Percentiles rank a stretch among this genome's conserved stretches.
phyloP scores from a whole-genome alignment of 1,140 invertebrate genomes.

The Melitaea cinxia region DNA sequence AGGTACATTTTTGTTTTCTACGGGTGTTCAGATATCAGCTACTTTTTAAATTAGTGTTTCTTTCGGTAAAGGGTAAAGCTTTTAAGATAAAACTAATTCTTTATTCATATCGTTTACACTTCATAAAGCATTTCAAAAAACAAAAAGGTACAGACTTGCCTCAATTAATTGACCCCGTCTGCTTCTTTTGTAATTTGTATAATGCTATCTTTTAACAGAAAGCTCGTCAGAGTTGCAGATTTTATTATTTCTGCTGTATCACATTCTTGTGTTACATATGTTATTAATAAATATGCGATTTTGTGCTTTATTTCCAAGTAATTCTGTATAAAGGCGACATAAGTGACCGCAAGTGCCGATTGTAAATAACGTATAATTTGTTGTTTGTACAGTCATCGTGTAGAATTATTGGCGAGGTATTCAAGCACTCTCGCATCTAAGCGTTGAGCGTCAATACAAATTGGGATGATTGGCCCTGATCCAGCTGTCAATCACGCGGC shows the following conservation, averaged over 20 bases:
- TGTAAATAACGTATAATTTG: slow-evolving; percentile 37
- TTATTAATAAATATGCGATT: slow-evolving; percentile 18
- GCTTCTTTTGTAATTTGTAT: slow-evolving; percentile 32
- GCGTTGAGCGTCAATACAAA: slow-evolving; percentile 57
- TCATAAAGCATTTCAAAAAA: slow-evolving; percentile 11
- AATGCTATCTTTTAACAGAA: slow-evolving; percentile 23
- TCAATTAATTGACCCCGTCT: slow-evolving; percentile 16
- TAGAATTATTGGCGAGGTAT: slow-evolving; percentile 51
- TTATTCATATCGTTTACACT: background rate
- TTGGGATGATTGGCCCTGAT: slow-evolving; percentile 60
- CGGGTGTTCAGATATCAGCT: background rate
- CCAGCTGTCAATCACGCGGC: slow-evolving; percentile 67
- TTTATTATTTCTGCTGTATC: slow-evolving; percentile 38
- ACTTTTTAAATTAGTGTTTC: background rate
- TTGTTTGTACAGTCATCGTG: slow-evolving; percentile 51
- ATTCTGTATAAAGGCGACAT: slow-evolving; percentile 11
- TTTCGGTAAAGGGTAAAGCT: background rate
- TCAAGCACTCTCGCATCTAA: slow-evolving; percentile 46
- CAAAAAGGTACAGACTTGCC: slow-evolving; percentile 16
- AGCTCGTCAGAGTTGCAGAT: slow-evolving; percentile 31
- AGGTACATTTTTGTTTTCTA: background rate
- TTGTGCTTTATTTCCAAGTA: slow-evolving; percentile 19
- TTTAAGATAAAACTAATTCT: background rate
- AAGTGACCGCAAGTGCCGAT: slow-evolving; percentile 17
- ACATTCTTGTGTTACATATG: slow-evolving; percentile 15